phyloP scores from a whole-genome alignment of 92 coral and sea anemone species.

The Palythoa grandiflora region DNA sequence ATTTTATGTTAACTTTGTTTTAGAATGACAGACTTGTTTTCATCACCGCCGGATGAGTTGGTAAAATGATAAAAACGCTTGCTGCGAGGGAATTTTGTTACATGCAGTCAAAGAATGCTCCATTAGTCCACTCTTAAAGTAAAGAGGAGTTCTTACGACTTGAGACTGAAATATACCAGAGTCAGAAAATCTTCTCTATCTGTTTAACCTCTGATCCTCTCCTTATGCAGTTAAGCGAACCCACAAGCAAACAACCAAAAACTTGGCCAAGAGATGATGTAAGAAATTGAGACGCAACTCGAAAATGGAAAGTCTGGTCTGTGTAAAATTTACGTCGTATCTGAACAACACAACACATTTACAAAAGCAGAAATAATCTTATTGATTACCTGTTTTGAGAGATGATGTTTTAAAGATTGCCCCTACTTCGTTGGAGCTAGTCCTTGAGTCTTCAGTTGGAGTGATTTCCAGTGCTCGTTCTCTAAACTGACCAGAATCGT shows the following conservation, averaged over 20 bases:
- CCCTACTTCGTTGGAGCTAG: constrained; percentile 21
- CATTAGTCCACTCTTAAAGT: constrained; percentile 27
- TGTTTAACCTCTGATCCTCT: neutral
- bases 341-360: neutral
- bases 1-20: neutral
- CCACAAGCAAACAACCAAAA: neutral
- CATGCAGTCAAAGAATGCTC: neutral
- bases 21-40: constrained; percentile 24
- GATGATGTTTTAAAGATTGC: constrained; percentile 21
- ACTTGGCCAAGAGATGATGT: neutral
- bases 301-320: constrained; percentile 21
- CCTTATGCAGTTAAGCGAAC: neutral
- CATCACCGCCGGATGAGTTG: constrained; percentile 33
- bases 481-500: neutral
- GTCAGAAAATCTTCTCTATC: neutral
- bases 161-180: neutral
- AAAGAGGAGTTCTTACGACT: neutral
- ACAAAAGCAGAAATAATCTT: neutral
- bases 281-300: neutral
- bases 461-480: constrained; percentile 13
- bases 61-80: constrained; percentile 26
- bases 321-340: constrained; percentile 4
- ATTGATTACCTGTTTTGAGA: constrained; percentile 30
- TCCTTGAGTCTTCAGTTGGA: constrained; percentile 10
- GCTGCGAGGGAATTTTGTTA: constrained; percentile 27